Evolutionary conservation across 1,140 invertebrate genomes (phyloP), one percentile per base, ranked within the genome.

Genomic region (Ips nitidus): DNA sequence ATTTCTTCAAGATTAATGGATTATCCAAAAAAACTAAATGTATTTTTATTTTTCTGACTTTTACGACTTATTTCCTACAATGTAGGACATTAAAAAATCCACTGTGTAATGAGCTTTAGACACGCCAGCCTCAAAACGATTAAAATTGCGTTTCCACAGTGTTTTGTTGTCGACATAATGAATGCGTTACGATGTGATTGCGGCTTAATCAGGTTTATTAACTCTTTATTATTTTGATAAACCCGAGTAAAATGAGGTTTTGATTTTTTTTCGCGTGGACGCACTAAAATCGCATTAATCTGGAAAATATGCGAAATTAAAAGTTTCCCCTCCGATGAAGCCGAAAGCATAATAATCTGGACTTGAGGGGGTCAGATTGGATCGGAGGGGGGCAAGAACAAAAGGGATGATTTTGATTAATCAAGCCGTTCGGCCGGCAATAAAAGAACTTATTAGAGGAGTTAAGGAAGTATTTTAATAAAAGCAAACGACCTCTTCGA

Each of bases 401-500:
- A 69, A 69, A 69, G 43, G 41, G 60, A 43, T 69, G 67, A 41
- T 70, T 70, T 70, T 58, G 68, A 70, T 70, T 70, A 70, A 70
- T 70, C 68, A 64, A 59, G 43, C 42, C n/a, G 60, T 63, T 64
- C 68, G 52, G 41, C 36, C 61, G 60, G 61, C 55, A 64, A 70
- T 70, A 64, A 70, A 70, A 70, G 68, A 70, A 70, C 52, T 64
- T 70, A 70, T 70, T 70, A 70, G 62, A 62, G 60, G 55, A 70
- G 68, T 70, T 70, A 64, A 70, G 68, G 60, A 70, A 70, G 68
- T 70, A 70, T 70, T 70, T 70, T 70, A 70, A 64, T 70, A 70
- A 70, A 70, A 59, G 52, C 60, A 52, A 70, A 70, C 61, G 52
- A 61, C 22, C 68, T 64, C 45, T 70, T 64, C 6, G 61, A 62